A percentile compares a stretch with the other conserved stretches of the same genome.
Conservation (phyloP, 2,113 vertebrate genomes). For the Heterochromis multidens region DNA sequence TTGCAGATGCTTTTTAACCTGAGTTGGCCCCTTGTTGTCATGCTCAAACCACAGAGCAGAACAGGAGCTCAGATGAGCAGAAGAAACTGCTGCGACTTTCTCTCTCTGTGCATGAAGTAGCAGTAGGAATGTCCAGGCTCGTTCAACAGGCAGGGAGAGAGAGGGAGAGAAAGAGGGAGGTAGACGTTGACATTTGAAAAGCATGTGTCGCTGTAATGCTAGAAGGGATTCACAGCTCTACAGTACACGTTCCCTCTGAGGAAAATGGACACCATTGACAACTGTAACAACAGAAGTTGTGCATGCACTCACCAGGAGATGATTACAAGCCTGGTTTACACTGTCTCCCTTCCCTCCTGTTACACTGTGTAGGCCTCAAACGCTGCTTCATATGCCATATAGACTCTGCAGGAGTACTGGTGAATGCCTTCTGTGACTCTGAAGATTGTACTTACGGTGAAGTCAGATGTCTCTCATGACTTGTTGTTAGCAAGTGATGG, state of each 20-base stretch:
- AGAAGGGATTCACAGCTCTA: neutral
- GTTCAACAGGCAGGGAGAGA: neutral
- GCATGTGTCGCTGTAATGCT: conserved; percentile 18
- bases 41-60: neutral
- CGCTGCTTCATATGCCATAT: conserved; percentile 12
- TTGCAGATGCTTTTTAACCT: neutral
- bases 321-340: neutral
- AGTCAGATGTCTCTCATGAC: neutral
- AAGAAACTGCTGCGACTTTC: neutral
- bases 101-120: conserved; percentile 22
- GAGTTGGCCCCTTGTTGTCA: neutral
- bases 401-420: conserved; percentile 15
- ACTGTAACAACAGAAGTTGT: neutral
- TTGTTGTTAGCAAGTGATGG: neutral
- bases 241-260: neutral
- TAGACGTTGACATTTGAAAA: conserved; percentile 21
- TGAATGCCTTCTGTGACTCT: conserved; percentile 55
- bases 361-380: conserved; percentile 6
- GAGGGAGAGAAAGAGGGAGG: neutral
- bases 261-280: neutral
- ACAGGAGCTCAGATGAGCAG: neutral
- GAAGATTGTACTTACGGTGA: conserved; percentile 38
- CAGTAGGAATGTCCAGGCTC: conserved; percentile 8
- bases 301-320: neutral
- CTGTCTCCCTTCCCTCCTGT: neutral